phyloP scores from a whole-genome alignment of 2,888 invertebrate genomes.

The Eupsilia transversa region DNA sequence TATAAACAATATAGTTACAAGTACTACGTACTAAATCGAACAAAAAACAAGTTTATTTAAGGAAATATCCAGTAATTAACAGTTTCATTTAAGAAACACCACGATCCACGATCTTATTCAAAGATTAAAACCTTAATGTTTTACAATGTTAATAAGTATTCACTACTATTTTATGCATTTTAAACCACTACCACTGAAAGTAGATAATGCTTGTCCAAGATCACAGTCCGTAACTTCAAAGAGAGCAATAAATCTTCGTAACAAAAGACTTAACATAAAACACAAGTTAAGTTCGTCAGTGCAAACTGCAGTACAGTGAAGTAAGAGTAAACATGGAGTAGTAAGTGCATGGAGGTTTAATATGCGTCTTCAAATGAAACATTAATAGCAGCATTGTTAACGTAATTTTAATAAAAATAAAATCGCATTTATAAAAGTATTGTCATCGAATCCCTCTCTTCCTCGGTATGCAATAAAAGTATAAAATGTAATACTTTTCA shows the following conservation, averaged over 20 bases:
- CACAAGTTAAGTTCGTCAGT: constrained; percentile 68
- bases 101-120: background rate
- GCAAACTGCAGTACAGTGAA: constrained; percentile 64
- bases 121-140: background rate
- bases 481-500: background rate
- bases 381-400: background rate
- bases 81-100: background rate
- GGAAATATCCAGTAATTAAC: background rate
- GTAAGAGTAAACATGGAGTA: constrained; percentile 60
- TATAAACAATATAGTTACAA: background rate
- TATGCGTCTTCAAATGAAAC: no score
- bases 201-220: constrained; percentile 57
- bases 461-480: background rate
- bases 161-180: constrained; percentile 20
- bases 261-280: constrained; percentile 67
- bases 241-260: constrained; percentile 65
- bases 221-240: constrained; percentile 62
- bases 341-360: constrained; percentile 18
- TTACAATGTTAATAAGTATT: constrained; percentile 2
- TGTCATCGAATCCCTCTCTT: background rate
- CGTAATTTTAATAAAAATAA: background rate
- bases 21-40: background rate
- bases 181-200: constrained; percentile 26
- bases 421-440: background rate
- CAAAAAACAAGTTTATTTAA: background rate